phyloP scores from a whole-genome alignment of 2,888 invertebrate species.

The Amitus sp. region DNA sequence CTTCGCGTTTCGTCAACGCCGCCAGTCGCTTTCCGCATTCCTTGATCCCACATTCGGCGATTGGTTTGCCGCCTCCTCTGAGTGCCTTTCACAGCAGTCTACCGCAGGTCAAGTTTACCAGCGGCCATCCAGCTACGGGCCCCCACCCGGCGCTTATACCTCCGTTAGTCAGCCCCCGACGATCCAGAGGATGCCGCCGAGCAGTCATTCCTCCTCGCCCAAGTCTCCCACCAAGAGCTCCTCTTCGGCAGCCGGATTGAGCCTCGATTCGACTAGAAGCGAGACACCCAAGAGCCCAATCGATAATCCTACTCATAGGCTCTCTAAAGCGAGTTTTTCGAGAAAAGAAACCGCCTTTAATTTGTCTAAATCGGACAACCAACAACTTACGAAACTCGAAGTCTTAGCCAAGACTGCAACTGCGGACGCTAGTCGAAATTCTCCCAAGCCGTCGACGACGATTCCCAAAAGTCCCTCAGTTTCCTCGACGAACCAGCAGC shows the following conservation, averaged over 20 bases:
- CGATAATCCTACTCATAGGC: no score
- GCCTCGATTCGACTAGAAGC: no score
- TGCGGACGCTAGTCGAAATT: constrained; percentile 14
- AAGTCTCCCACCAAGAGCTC: constrained; percentile 52
- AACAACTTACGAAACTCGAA: constrained; percentile 31
- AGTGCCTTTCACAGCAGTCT: constrained; percentile 64
- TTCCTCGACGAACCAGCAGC: no score
- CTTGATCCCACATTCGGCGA: constrained; percentile 54
- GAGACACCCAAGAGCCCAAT: no score
- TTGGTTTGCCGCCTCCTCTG: constrained; percentile 55
- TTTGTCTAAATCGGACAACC: constrained; percentile 1
- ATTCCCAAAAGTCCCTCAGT: constrained; percentile 5
- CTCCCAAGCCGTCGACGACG: constrained; percentile 8
- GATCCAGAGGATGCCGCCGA: constrained; percentile 60
- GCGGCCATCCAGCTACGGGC: constrained; percentile 54
- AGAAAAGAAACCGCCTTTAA: constrained; percentile 24
- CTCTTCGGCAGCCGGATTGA: no score
- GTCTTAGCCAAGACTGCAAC: constrained; percentile 21
- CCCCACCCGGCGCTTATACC: constrained; percentile 51
- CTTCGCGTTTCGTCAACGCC: constrained; percentile 52
- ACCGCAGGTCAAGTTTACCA: constrained; percentile 61
- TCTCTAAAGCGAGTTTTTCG: constrained; percentile 20
- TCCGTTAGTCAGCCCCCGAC: constrained; percentile 51
- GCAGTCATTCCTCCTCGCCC: constrained; percentile 49
- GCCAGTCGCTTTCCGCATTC: constrained; percentile 57